Conservation (phyloP, 2,113 vertebrate species). For the Periophthalmus modestus region DNA sequence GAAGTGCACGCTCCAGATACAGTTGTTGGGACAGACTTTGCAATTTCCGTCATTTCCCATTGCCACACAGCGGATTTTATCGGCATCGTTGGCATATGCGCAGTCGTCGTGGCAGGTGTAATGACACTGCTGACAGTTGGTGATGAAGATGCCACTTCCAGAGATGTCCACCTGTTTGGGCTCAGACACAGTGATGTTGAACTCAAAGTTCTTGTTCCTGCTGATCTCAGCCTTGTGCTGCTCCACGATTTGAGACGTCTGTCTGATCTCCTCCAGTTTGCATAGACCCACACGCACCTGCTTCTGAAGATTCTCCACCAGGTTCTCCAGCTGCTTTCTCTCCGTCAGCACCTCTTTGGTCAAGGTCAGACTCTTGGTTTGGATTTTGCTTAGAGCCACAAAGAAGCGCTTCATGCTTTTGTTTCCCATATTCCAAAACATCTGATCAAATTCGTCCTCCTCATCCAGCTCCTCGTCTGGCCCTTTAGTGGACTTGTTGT, state of each 20-base stretch:
- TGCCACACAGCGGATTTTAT: accelerated
- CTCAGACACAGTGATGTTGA: not conserved
- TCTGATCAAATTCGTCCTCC: slow-evolving; percentile 26
- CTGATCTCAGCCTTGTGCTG: slow-evolving; percentile 24
- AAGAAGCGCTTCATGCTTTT: slow-evolving; percentile 50
- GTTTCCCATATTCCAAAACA: slow-evolving; percentile 47
- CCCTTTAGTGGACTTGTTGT: slow-evolving; percentile 20
- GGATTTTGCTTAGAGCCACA: not conserved
- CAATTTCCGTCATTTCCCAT: slow-evolving; percentile 8
- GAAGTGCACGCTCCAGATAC: slow-evolving; percentile 31
- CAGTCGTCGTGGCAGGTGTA: slow-evolving; percentile 44
- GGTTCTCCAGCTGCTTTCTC: slow-evolving; percentile 33
- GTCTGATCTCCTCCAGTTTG: slow-evolving; percentile 44
- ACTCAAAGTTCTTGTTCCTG: slow-evolving; percentile 43
- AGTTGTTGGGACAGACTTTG: slow-evolving; percentile 12
- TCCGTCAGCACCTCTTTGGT: slow-evolving; percentile 37
- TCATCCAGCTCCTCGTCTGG: not conserved
- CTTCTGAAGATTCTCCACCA: slow-evolving; percentile 27
- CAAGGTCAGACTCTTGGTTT: slow-evolving; percentile 27
- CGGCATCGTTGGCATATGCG: accelerated
- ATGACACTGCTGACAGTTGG: slow-evolving; percentile 45
- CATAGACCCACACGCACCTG: slow-evolving; percentile 24
- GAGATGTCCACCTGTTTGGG: not conserved
- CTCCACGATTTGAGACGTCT: slow-evolving; percentile 12
- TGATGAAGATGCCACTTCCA: not conserved